phyloP scores from a whole-genome alignment of 2,888 invertebrate species.

The Petrolisthes manimaculis region DNA sequence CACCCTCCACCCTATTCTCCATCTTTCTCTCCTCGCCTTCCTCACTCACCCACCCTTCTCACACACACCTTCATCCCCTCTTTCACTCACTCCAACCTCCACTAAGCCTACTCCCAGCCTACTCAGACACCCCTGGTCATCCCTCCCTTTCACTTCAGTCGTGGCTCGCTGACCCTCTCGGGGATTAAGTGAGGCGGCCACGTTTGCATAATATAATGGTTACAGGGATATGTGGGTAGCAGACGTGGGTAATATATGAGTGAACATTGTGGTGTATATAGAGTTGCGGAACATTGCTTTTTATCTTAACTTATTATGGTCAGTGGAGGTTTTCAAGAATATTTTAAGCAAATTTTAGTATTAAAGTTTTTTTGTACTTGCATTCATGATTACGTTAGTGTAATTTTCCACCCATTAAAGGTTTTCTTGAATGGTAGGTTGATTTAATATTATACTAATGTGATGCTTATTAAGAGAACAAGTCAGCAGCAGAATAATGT shows the following conservation, averaged over 20 bases:
- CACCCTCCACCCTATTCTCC: background rate
- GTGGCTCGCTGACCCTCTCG: background rate
- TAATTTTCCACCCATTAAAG: too few relatives aligned
- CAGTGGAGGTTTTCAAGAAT: too few relatives aligned
- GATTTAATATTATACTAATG: too few relatives aligned
- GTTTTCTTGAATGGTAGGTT: too few relatives aligned
- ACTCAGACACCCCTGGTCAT: slow-evolving; percentile 6
- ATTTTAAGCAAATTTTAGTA: too few relatives aligned
- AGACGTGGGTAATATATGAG: too few relatives aligned
- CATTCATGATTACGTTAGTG: too few relatives aligned
- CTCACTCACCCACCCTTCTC: background rate
- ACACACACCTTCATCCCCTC: background rate
- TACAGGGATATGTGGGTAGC: too few relatives aligned
- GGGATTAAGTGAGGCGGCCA: background rate
- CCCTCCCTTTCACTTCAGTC: background rate
- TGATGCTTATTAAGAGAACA: background rate
- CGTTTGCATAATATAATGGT: background rate
- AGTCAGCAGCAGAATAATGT: background rate
- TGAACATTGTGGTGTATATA: too few relatives aligned
- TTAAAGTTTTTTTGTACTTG: too few relatives aligned
- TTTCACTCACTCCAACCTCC: background rate
- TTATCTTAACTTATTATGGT: too few relatives aligned
- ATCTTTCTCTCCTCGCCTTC: background rate
- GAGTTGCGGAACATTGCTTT: too few relatives aligned
- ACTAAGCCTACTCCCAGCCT: background rate